phyloP scores from a whole-genome alignment of 2,113 vertebrate species.

The Erinaceus europaeus region DNA sequence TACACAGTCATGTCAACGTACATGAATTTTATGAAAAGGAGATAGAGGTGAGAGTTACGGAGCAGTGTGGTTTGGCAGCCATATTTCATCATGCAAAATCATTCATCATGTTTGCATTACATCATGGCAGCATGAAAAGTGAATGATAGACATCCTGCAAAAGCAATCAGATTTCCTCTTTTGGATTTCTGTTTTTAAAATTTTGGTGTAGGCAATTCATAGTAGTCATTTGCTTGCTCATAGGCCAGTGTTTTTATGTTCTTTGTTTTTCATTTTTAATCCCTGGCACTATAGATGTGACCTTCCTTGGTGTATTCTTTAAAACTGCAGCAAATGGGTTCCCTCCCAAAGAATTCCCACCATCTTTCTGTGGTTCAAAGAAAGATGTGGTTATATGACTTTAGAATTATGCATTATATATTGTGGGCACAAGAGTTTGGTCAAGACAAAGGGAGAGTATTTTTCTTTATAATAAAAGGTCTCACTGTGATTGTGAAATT shows the following conservation, averaged over 20 bases:
- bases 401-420: neutral
- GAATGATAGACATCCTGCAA: constrained; percentile 35
- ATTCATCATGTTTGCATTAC: constrained; percentile 68
- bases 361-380: constrained; percentile 53
- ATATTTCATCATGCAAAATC: constrained; percentile 67
- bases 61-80: constrained; percentile 79
- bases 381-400: constrained; percentile 58
- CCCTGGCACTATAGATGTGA: constrained; percentile 12
- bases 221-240: constrained; percentile 59
- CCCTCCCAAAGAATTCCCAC: constrained; percentile 19
- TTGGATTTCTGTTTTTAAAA: constrained; percentile 40
- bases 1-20: constrained; percentile 48
- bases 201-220: constrained; percentile 35
- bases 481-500: constrained; percentile 11
- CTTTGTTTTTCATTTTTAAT: constrained; percentile 21
- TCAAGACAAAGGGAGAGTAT: neutral
- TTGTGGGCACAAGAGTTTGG: neutral
- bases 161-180: constrained; percentile 22
- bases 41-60: constrained; percentile 74
- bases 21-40: constrained; percentile 74
- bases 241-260: constrained; percentile 12
- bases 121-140: constrained; percentile 62
- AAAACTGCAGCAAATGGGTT: neutral
- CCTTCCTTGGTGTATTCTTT: neutral
- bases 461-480: neutral